Percentiles rank a stretch among this genome's conserved stretches.
phyloP scores from a whole-genome alignment of 2,888 invertebrate species.

The Thymelicus acteon region DNA sequence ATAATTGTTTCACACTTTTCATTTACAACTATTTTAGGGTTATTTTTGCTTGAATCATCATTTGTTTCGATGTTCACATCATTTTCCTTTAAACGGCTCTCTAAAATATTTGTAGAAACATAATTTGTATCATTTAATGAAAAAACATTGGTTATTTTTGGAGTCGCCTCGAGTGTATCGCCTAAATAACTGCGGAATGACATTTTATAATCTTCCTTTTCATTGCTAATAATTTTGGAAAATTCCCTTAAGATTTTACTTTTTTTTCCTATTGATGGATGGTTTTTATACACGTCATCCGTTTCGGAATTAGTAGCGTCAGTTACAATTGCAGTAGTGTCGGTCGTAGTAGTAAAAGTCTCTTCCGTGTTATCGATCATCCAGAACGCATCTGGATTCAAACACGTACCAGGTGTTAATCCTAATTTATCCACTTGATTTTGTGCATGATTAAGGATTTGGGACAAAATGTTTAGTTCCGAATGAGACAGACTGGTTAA shows the following conservation, averaged over 20 bases:
- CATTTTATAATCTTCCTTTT: not conserved
- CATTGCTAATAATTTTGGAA: not conserved
- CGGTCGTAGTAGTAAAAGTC: not conserved
- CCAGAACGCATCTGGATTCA: not conserved
- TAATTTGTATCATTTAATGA: slow-evolving; percentile 35
- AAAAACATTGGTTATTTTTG: slow-evolving; percentile 43
- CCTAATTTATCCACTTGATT: slow-evolving; percentile 42
- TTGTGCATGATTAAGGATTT: slow-evolving; percentile 47
- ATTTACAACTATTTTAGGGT: too few species aligned
- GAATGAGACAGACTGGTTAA: slow-evolving; percentile 42
- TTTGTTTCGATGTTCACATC: too few species aligned
- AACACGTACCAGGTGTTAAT: slow-evolving; percentile 12
- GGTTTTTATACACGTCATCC: slow-evolving; percentile 19
- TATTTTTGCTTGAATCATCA: too few species aligned
- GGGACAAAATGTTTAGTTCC: slow-evolving; percentile 49
- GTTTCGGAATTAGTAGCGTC: not conserved
- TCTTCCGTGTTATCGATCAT: not conserved
- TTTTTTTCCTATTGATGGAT: not conserved
- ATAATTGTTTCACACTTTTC: too few species aligned
- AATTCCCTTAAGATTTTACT: not conserved
- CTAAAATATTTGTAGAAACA: not conserved
- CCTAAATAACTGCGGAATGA: slow-evolving; percentile 1
- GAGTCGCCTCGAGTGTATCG: slow-evolving; percentile 19
- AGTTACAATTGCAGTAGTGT: not conserved
- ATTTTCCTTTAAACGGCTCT: too few species aligned